Conservation (phyloP, 2,888 invertebrate species). For the Mimachlamys varia region DNA sequence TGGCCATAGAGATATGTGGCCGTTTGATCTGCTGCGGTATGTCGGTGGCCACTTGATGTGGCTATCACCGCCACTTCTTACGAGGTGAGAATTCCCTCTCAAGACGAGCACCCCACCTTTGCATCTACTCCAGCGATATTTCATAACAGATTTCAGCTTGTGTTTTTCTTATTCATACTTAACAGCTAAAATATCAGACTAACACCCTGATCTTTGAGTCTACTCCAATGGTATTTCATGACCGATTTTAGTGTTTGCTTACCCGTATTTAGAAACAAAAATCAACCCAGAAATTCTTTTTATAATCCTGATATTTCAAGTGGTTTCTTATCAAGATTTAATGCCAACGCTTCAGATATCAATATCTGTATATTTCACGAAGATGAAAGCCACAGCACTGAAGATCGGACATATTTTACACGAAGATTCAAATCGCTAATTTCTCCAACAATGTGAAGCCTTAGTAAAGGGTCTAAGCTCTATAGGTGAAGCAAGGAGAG, state of each 20-base stretch:
- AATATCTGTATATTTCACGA: not conserved
- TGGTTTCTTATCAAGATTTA: not conserved
- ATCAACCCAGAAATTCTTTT: not conserved
- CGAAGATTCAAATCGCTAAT: not conserved
- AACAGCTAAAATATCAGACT: not conserved
- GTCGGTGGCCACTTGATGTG: slow-evolving; percentile 19
- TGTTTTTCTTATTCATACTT: not conserved
- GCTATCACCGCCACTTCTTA: not conserved
- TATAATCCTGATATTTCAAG: not conserved
- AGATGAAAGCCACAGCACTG: not conserved
- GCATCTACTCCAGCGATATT: slow-evolving; percentile 2
- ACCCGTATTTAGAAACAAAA: not conserved
- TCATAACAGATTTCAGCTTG: not conserved
- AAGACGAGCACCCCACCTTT: not conserved
- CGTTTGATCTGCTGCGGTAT: slow-evolving; percentile 9
- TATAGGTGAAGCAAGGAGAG: too few relatives aligned
- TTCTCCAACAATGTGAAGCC: not conserved
- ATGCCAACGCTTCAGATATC: not conserved
- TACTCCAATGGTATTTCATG: not conserved
- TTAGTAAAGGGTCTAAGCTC: too few relatives aligned
- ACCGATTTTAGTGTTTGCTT: not conserved
- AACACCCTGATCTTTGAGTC: not conserved
- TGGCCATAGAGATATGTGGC: not conserved
- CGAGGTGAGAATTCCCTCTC: slow-evolving; percentile 14
- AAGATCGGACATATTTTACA: not conserved